Evolutionary conservation across 2,797 vertebrate genomes (phyloP), one percentile per base, ranked within the genome.

Genomic region (Molothrus ater): DNA sequence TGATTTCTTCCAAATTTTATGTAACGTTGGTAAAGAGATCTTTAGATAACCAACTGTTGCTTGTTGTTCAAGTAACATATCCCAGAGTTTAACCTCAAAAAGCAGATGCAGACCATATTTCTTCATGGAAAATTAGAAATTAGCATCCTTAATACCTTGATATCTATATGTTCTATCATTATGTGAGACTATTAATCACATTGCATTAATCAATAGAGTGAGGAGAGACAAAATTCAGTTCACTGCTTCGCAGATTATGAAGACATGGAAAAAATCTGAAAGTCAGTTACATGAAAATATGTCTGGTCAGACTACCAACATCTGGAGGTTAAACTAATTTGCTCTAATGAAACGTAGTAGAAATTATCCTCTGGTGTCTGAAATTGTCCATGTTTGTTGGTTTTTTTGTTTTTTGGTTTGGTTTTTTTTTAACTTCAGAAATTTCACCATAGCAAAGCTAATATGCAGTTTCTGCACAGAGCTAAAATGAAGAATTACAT

Each of bases 221-320:
- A 73, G 2, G 32, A 36, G 6, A 78, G 34, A 72, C 10, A 78
- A 65, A n/a, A 63, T 56, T 82, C 32, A 38, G 4, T 51, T 84
- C 66, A 65, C 10, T 75, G 22, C 3, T 57, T 90, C 66, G 75
- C 7, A 63, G 25, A 70, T 13, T 73, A 15, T 2, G 5, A 59
- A 63, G 47, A 53, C 11, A 56, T 13, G 8, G 7, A 63, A 87
- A 60, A 76, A 72, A 20, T 4, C 19, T 71, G 28, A 53, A 64
- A 40, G 54, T 42, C 43, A 56, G 17, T 76, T 73, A 31, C 8
- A 19, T 31, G 43, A 86, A 18, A 48, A 20, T 28, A 56, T 38
- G 3, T 42, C 38, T 90, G 36, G 25, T 65, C 29, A 75, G 59
- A n/a, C 29, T 6, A 43, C 7, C 0, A 2, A 15, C 2, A 3